phyloP scores from a whole-genome alignment of 2,113 vertebrate genomes.

The Ailuropoda melanoleuca region DNA sequence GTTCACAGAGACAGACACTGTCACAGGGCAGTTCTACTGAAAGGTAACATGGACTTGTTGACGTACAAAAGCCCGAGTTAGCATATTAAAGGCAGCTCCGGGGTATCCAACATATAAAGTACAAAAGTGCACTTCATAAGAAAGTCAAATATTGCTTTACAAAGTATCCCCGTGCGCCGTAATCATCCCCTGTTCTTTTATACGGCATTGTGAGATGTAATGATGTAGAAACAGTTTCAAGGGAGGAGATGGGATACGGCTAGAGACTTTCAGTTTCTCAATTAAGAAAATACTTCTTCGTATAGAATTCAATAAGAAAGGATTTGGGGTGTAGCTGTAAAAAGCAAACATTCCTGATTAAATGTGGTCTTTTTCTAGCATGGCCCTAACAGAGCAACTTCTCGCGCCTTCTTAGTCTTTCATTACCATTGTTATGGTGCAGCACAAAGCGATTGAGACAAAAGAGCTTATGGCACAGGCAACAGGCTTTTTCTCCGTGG shows the following conservation, averaged over 20 bases:
- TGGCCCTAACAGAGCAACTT: not conserved
- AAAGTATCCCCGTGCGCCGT: not conserved
- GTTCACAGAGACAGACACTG: not conserved
- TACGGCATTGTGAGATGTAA: not conserved
- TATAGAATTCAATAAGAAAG: not conserved
- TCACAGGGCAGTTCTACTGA: not conserved
- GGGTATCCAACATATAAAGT: not conserved
- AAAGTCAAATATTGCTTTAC: not conserved
- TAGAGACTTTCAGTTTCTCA: not conserved
- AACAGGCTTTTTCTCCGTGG: not conserved
- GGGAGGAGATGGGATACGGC: not conserved
- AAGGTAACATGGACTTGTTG: not conserved
- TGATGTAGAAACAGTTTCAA: not conserved
- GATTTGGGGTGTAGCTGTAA: not conserved
- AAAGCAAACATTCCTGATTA: conserved; percentile 10
- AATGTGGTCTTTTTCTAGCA: not conserved
- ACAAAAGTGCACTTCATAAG: not conserved
- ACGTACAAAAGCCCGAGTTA: not conserved
- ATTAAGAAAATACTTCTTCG: not conserved
- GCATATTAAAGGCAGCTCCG: not conserved
- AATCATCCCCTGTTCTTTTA: not conserved
- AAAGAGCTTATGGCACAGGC: not conserved
- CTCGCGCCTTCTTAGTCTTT: not conserved
- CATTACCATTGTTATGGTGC: not conserved
- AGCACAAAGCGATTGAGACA: not conserved